Conservation (phyloP, 2,888 invertebrate species). For the Pediacus dermestoides region DNA sequence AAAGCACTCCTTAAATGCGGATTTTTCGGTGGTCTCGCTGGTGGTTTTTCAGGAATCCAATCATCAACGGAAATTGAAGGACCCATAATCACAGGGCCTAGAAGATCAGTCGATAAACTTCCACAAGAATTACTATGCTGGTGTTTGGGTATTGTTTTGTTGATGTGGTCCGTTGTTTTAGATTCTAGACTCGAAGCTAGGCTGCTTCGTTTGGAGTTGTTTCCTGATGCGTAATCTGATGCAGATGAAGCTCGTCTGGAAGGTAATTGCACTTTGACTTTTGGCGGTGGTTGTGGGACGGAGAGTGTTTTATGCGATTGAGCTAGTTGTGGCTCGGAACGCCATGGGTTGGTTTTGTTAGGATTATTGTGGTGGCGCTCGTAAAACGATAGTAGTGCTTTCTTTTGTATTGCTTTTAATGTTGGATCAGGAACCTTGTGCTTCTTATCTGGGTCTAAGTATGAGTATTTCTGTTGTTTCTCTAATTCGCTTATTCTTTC, state of each 20-base stretch:
- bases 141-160: constrained; percentile 47
- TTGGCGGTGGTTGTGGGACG: constrained; percentile 47
- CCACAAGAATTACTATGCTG: constrained; percentile 60
- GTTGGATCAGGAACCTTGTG: constrained; percentile 70
- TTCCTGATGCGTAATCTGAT: constrained; percentile 60
- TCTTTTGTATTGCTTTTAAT: constrained; percentile 77
- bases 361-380: constrained; percentile 62
- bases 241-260: constrained; percentile 64
- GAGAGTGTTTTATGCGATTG: constrained; percentile 36
- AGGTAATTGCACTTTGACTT: constrained; percentile 49
- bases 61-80: constrained; percentile 63
- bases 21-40: constrained; percentile 76
- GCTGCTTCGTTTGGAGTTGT: constrained; percentile 50
- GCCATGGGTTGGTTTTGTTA: constrained; percentile 49
- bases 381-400: constrained; percentile 76
- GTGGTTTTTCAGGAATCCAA: constrained; percentile 72
- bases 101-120: constrained; percentile 55
- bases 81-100: constrained; percentile 61
- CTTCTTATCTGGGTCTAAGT: constrained; percentile 69
- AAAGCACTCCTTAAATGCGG: constrained; percentile 58
- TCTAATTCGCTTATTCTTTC: constrained; percentile 65
- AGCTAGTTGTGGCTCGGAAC: constrained; percentile 58
- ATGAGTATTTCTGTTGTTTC: constrained; percentile 61
- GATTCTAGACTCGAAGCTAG: constrained; percentile 41
- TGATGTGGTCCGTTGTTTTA: constrained; percentile 37